Evolutionary conservation across 2,113 vertebrate species (phyloP), one percentile per base, ranked within the genome.

Genomic region (Bubo scandiacus): DNA sequence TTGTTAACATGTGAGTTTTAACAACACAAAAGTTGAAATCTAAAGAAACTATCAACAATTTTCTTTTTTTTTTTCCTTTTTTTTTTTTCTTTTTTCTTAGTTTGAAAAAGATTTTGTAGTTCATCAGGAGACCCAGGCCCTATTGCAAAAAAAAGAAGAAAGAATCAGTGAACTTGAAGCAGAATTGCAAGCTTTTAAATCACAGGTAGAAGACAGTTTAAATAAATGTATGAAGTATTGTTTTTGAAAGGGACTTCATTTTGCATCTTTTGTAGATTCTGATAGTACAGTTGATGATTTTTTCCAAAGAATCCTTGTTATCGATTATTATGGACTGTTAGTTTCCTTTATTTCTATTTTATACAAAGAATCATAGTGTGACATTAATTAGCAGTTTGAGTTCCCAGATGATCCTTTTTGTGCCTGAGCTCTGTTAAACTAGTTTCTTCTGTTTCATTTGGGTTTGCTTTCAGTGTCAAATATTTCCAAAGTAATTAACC

Each of bases 41-140:
- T 61, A 38, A 57, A 61, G 25, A 51, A 86, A 45, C 13, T 51
- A 5, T n/a, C 30, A 63, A 38, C 11, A 40, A 20, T 23, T 61
- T 71, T 30, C 14, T 43, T 47, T 51, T 34, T 34, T 21, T 32
- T 61, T 5, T 12, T 15, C 5, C 20, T 42, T 42, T 40, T 40
- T 11, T 40, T 40, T 40, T 42, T 42, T 40, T 40, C 5, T 40
- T 40, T 40, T 81, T 84, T 91, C 98, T 40, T 92, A 99, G 99
- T 98, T 99, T 97, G 99, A 99, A 94, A 99, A 99, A 95, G 99
- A 99, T 97, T 99, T 99, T 97, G 92, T 99, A 38, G 98, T 97
- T 96, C 98, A 99, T 94, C 99, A 99, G 95, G 99, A 99, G 97
- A 98, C 99, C 40, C 98, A 99, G 93, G 98, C 98, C 72, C 98